phyloP scores from a whole-genome alignment of 2,113 vertebrate genomes.

The Cranoglanis bouderius region DNA sequence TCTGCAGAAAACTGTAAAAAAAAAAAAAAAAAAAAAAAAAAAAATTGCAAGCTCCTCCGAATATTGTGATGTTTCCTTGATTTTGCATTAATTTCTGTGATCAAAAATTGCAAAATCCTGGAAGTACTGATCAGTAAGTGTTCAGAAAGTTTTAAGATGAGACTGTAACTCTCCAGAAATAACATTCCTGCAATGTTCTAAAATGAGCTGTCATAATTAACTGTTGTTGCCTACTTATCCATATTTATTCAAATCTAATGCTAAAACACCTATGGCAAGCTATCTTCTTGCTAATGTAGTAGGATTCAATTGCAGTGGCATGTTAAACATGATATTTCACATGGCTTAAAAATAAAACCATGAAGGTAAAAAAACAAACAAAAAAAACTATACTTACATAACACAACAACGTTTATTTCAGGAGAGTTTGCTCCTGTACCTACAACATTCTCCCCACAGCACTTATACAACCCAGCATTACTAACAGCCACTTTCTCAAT shows the following conservation, averaged over 20 bases:
- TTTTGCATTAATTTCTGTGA: no score
- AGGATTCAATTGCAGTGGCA: not conserved
- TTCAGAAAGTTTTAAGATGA: not conserved
- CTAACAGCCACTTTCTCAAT: not conserved
- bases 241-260: not conserved
- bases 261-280: not conserved
- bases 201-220: not conserved
- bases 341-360: not conserved
- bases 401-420: constrained; percentile 32
- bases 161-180: not conserved
- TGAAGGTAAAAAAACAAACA: not conserved
- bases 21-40: no score
- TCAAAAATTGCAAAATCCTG: no score
- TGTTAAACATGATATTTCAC: not conserved
- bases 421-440: not conserved
- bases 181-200: not conserved
- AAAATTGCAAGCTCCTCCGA: no score
- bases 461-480: constrained; percentile 61
- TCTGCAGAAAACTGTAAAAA: no score
- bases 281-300: not conserved
- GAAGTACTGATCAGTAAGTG: not conserved
- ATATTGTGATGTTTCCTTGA: no score
- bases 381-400: constrained; percentile 64
- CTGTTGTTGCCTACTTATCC: not conserved
- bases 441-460: constrained; percentile 49